These are phyloP conservation scores for Drosophila pseudoobscura DNA, from an alignment of 1,140 invertebrate genomes.

Conservation along the genomic window DNA sequence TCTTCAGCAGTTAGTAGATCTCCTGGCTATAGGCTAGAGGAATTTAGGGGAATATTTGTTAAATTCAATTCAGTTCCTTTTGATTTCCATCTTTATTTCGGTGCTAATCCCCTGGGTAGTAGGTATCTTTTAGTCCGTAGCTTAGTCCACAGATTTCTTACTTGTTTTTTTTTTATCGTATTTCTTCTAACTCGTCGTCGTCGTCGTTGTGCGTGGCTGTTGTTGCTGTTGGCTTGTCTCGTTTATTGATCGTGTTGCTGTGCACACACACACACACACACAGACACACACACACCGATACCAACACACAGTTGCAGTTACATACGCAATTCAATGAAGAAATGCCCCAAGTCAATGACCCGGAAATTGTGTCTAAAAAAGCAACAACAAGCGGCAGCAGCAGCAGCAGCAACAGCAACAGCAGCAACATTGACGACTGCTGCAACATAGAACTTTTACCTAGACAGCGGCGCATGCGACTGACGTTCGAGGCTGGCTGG, in stretches of 20 bases:
- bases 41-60: no score
- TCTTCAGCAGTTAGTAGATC: no score
- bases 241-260: conserved; percentile 80
- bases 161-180: conserved; percentile 68
- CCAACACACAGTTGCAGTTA: conserved; percentile 61
- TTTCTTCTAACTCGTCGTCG: conserved; percentile 70
- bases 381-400: conserved; percentile 71
- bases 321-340: conserved; percentile 82
- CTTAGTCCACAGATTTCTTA: background rate
- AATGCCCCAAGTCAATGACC: conserved; percentile 81
- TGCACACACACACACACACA: conserved; percentile 56
- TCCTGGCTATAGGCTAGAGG: no score
- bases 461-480: conserved; percentile 69
- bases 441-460: conserved; percentile 74
- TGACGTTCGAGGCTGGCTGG: conserved; percentile 26
- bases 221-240: conserved; percentile 63
- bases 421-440: conserved; percentile 50
- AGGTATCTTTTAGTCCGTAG: no score
- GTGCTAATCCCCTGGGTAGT: no score
- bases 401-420: conserved; percentile 33
- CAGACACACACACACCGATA: conserved; percentile 25
- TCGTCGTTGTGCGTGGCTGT: conserved; percentile 65
- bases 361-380: conserved; percentile 83
- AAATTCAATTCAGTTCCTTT: no score
- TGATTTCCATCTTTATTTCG: no score